Base-by-base conservation (phyloP, 2,797 vertebrate genomes). In the Notoglanidium macrostoma region DNA sequence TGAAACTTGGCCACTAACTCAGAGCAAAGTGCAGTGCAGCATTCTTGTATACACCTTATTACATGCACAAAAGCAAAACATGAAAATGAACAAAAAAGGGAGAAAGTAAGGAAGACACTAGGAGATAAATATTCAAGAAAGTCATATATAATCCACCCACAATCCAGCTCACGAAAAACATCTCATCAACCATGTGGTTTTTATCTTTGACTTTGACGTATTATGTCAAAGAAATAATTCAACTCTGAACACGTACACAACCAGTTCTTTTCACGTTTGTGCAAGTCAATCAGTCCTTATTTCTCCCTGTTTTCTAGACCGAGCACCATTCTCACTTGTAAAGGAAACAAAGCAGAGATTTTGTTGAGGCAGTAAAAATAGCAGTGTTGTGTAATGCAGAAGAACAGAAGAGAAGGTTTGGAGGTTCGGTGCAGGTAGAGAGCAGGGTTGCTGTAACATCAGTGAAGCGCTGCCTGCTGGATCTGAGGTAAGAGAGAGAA, bases 331-430 rank as follows among this genome's bases (percentile, higher is more conserved):
- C 57, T 23, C 54, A 49, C 54, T 87, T 49, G 77, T 74, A 65
- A 40, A 65, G 59, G 61, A 86, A 87, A 86, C 61, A 74, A 51
- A 26, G 51, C 83, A 72, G 21, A 35, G 65, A 70, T 40, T 84
- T 57, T 73, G 86, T 70, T 83, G 55, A 26, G 32, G 87, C 23
- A 32, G 85, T 89, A 90, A 88, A 91, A 91, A 91, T 89, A 91
- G 87, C 80, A 29, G 83, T 17, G 55, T 92, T 92, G 90, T 86
- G 85, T 89, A 90, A 92, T 26, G 61, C 46, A 76, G 82, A 74
- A 83, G 46, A 88, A 78, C 51, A 65, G 83, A 76, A 77, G 80
- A 29, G 82, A 68, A 65, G 59, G 83, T 73, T 84, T 55, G 21
- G 68, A 57, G n/a, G 63, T 73, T 67, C 17, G 23, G 40, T 61